Conservation (phyloP, 2,113 vertebrate genomes). For the Dryoscopus gambensis region DNA sequence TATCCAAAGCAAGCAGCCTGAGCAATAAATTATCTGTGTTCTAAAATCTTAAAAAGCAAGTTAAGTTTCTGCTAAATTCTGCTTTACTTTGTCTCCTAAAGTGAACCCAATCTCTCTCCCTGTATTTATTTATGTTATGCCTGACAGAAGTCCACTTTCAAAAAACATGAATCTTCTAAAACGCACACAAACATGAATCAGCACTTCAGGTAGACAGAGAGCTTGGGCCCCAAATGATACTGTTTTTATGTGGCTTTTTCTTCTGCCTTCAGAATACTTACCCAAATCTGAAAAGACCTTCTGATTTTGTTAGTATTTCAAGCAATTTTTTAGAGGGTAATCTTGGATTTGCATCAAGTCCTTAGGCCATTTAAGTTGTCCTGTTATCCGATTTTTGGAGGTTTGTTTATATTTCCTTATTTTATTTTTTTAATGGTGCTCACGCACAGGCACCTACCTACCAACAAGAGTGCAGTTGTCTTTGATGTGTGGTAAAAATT, state of each 20-base stretch:
- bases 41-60: background rate
- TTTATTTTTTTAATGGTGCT: background rate
- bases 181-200: background rate
- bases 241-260: background rate
- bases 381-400: background rate
- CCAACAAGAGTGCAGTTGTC: background rate
- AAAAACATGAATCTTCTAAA: background rate
- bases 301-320: background rate
- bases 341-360: background rate
- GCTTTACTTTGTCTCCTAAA: background rate
- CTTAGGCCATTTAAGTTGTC: background rate
- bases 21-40: background rate
- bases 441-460: background rate
- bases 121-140: background rate
- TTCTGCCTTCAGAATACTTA: background rate
- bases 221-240: accelerated
- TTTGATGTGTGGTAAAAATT: background rate
- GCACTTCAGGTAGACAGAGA: background rate
- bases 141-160: background rate
- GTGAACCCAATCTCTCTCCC: background rate
- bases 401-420: background rate
- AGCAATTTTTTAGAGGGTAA: background rate
- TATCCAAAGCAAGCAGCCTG: background rate
- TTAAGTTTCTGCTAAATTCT: background rate
- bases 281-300: background rate